Conservation (phyloP, 1,140 invertebrate species). For the Papilio machaon region DNA sequence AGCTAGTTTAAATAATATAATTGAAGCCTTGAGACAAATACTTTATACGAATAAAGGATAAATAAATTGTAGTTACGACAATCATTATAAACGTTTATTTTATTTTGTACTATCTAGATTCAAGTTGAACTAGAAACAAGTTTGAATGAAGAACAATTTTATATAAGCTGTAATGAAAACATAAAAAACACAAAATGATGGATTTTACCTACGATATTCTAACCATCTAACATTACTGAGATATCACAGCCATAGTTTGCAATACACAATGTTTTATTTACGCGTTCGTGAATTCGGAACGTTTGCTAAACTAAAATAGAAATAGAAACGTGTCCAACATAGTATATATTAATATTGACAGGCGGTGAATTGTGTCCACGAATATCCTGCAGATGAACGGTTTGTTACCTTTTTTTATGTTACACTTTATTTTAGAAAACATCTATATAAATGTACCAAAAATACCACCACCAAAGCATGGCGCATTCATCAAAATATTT, state of each 20-base stretch:
- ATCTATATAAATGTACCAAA: no score
- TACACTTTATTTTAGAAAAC: background rate
- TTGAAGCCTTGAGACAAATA: background rate
- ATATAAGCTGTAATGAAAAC: background rate
- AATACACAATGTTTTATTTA: slow-evolving; percentile 14
- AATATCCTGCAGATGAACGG: background rate
- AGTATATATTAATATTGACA: slow-evolving; percentile 8
- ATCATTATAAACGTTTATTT: background rate
- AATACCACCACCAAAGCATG: no score
- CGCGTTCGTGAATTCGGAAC: background rate
- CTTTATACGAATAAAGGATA: background rate
- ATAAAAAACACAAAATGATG: background rate
- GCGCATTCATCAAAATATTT: no score
- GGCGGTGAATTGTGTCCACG: slow-evolving; percentile 14
- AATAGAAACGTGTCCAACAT: slow-evolving; percentile 19
- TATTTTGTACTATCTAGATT: no score
- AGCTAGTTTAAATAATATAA: background rate
- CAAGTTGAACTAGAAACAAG: no score
- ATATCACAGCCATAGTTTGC: background rate
- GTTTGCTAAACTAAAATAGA: background rate
- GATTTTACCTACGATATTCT: background rate
- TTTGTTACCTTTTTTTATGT: background rate
- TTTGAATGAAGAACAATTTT: no score
- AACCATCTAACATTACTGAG: background rate
- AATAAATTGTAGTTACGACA: background rate